phyloP scores from a whole-genome alignment of 2,888 invertebrate genomes.

The Ennomos erosarius region DNA sequence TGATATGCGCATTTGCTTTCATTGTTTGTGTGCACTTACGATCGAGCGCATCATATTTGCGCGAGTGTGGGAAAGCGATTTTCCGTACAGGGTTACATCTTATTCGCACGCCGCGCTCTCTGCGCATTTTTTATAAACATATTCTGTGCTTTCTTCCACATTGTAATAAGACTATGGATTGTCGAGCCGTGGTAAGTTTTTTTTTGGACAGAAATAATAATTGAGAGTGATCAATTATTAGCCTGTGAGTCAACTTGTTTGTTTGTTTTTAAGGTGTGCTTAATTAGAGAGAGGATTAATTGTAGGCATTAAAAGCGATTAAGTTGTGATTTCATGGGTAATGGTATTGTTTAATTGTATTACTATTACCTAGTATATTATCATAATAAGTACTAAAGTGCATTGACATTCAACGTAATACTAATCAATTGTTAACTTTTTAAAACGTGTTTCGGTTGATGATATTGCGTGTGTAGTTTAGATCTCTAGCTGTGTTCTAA shows the following conservation, averaged over 20 bases:
- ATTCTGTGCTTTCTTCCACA: slow-evolving; percentile 70
- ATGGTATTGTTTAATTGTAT: slow-evolving; percentile 3
- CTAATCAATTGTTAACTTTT: no score
- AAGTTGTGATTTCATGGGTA: slow-evolving; percentile 7
- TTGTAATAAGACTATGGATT: slow-evolving; percentile 75
- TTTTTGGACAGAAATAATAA: slow-evolving; percentile 28
- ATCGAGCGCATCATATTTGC: slow-evolving; percentile 59
- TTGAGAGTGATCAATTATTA: slow-evolving; percentile 44
- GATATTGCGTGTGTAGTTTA: no score
- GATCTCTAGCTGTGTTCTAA: no score
- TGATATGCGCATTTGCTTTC: slow-evolving; percentile 66
- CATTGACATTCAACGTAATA: no score
- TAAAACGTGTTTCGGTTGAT: no score
- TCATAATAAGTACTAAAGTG: no score
- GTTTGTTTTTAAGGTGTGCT: slow-evolving; percentile 17
- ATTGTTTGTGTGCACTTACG: slow-evolving; percentile 65
- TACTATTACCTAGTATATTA: neutral
- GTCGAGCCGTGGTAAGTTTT: slow-evolving; percentile 72
- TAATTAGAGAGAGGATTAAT: slow-evolving; percentile 28
- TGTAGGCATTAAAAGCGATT: slow-evolving; percentile 12
- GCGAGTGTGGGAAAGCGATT: slow-evolving; percentile 60
- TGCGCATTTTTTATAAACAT: slow-evolving; percentile 50
- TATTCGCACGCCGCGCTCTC: slow-evolving; percentile 61
- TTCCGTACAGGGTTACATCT: slow-evolving; percentile 49
- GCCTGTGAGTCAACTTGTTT: slow-evolving; percentile 37